phyloP scores from a whole-genome alignment of 1,140 invertebrate species.

The Anastatus disparis region DNA sequence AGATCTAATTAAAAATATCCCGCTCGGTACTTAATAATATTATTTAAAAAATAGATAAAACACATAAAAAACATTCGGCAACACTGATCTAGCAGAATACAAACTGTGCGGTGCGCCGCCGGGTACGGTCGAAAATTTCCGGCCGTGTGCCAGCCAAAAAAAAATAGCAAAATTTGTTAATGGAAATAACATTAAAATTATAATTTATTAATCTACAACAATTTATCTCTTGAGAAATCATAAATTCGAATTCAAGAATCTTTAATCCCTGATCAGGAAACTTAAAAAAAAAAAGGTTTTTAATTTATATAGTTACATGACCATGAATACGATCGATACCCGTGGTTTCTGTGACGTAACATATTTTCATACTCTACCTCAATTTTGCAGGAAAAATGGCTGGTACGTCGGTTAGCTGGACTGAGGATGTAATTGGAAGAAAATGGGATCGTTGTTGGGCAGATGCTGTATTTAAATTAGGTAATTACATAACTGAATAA shows the following conservation, averaged over 20 bases:
- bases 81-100: too few species aligned
- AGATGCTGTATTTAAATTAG: slow-evolving; percentile 64
- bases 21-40: too few species aligned
- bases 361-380: slow-evolving; percentile 6
- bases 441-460: slow-evolving; percentile 68
- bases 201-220: too few species aligned
- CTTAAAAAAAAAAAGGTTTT: neutral
- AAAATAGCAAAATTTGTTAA: slow-evolving; percentile 1
- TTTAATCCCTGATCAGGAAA: neutral
- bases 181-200: slow-evolving; percentile 7
- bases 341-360: slow-evolving; percentile 34
- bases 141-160: neutral
- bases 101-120: too few species aligned
- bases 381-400: slow-evolving; percentile 57
- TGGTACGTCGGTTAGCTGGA: slow-evolving; percentile 50
- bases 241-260: too few species aligned
- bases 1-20: too few species aligned
- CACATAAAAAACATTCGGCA: too few species aligned
- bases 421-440: slow-evolving; percentile 66
- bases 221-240: too few species aligned
- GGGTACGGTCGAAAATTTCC: too few species aligned
- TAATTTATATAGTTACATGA: neutral
- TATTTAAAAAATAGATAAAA: too few species aligned
- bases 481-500: slow-evolving; percentile 50
- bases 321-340: slow-evolving; percentile 19